phyloP scores from a whole-genome alignment of 2,797 vertebrate genomes.

The Clarias fuscus region DNA sequence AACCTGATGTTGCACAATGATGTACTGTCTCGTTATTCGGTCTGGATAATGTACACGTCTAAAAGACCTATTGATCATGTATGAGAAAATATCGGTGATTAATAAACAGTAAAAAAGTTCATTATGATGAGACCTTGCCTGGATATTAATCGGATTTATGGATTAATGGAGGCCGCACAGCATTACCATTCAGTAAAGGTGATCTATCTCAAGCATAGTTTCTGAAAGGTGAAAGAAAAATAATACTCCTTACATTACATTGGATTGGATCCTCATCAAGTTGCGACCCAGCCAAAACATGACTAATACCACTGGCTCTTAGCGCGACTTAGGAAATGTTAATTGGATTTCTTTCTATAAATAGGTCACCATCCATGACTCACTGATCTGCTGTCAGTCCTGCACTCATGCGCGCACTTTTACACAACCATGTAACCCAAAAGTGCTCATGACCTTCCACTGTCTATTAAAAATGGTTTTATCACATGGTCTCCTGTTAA shows the following conservation, averaged over 20 bases:
- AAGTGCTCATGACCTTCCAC: not conserved
- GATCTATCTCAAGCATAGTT: slow-evolving; percentile 7
- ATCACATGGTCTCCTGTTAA: not conserved
- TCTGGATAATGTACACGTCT: not conserved
- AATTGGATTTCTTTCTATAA: slow-evolving; percentile 59
- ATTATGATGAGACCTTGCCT: not conserved
- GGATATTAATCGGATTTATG: slow-evolving; percentile 19
- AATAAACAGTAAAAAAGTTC: slow-evolving; percentile 23
- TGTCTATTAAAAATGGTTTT: not conserved
- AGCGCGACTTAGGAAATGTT: slow-evolving; percentile 42
- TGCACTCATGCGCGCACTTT: not conserved
- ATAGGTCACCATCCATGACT: slow-evolving; percentile 52
- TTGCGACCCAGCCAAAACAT: slow-evolving; percentile 25
- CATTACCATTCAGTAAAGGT: slow-evolving; percentile 11
- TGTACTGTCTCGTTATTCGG: not conserved
- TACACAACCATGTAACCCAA: not conserved
- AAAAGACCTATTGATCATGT: slow-evolving; percentile 14
- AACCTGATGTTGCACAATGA: not conserved
- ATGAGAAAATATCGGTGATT: slow-evolving; percentile 13
- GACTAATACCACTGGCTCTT: slow-evolving; percentile 37
- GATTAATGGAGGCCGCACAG: slow-evolving; percentile 9
- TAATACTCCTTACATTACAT: slow-evolving; percentile 7
- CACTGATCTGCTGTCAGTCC: slow-evolving; percentile 36
- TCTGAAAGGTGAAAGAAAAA: slow-evolving; percentile 20
- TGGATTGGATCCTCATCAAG: not conserved